Evolutionary conservation across 30 jellyfish, hydroid and myxozoan genomes (phyloP).

Genomic region (Cassiopea xamachana): DNA sequence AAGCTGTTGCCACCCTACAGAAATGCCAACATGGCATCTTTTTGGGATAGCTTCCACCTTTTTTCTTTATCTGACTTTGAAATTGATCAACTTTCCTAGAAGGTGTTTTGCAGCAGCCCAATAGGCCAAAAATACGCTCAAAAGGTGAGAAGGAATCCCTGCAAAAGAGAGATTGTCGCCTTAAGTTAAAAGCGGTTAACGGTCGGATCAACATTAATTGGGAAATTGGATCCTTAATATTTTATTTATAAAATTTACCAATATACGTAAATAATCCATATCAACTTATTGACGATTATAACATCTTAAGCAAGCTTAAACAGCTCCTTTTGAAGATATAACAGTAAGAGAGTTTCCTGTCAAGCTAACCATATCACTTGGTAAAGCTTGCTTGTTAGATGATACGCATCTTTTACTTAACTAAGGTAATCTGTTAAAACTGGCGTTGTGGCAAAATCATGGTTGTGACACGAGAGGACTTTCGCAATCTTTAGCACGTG

Average conservation of each 20-base stretch:
- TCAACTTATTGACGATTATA: constrained; percentile 16
- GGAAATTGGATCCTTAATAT: constrained; percentile 32
- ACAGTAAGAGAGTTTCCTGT: constrained; percentile 8
- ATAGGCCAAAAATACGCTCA: neutral
- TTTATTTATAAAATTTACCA: constrained; percentile 24
- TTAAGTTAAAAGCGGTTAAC: constrained; percentile 16
- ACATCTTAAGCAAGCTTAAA: neutral
- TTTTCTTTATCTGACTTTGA: neutral
- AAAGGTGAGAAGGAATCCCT: neutral
- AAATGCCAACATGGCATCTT: neutral
- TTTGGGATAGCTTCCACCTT: neutral
- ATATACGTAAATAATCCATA: constrained; percentile 10
- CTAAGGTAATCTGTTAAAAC: neutral
- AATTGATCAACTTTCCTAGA: neutral
- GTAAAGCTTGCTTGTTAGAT: constrained; percentile 6
- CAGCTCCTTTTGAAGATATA: neutral
- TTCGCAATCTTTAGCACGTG: neutral
- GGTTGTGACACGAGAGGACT: constrained; percentile 5
- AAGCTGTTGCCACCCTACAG: neutral
- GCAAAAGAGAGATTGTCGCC: constrained; percentile 6
- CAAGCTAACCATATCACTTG: neutral
- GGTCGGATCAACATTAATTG: constrained; percentile 8
- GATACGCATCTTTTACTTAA: neutral
- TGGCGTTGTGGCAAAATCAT: neutral
- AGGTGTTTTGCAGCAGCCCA: neutral